Base-by-base conservation (phyloP, 2,797 vertebrate species). In the Pipistrellus kuhlii region DNA sequence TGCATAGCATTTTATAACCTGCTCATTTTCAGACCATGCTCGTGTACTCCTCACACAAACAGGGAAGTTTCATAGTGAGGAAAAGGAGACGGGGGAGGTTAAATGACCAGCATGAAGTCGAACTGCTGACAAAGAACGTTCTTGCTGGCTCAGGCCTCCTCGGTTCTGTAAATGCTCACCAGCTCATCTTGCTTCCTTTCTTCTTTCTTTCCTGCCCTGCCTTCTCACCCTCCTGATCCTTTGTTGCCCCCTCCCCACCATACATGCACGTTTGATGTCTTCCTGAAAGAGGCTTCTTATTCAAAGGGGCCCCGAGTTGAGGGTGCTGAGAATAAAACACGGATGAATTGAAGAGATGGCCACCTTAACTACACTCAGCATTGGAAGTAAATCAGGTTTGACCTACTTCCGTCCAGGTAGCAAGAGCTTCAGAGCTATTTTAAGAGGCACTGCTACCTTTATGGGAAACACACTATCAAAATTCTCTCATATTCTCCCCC, bases 1-100 rank as follows among this genome's bases (percentile, higher is more conserved):
- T 96, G 81, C 71, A 75, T 0, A 57, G 75, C 5, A 30, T 48
- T 89, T 75, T 76, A 57, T 27, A 85, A 85, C 17, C 35, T 85
- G 85, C 57, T 85, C 57, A 82, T 96, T 90, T n/a, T 30, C 32
- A 91, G 41, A 64, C 32, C 35, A 6, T n/a, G 48, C 62, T 92
- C 51, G 59, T 59, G 69, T 68, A 46, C 55, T 57, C 30, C 41
- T 69, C 82, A 51, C 35, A 25, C 76, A 57, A 35, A 87, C 10
- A 10, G 10, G 62, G 5, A 73, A 17, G 35, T 32, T 64, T 86
- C 80, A 59, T 0, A 48, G 64, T 11, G 15, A 96, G 71, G 32
- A 85, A 87, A 82, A 23, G 27, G 62, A 83, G 64, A 38, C 7
- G 2, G 10, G 32, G 77, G 66, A 76, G 8, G 41, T 46, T 38